Evolutionary conservation across 1,140 invertebrate genomes (phyloP).

Genomic region (Delia radicum): DNA sequence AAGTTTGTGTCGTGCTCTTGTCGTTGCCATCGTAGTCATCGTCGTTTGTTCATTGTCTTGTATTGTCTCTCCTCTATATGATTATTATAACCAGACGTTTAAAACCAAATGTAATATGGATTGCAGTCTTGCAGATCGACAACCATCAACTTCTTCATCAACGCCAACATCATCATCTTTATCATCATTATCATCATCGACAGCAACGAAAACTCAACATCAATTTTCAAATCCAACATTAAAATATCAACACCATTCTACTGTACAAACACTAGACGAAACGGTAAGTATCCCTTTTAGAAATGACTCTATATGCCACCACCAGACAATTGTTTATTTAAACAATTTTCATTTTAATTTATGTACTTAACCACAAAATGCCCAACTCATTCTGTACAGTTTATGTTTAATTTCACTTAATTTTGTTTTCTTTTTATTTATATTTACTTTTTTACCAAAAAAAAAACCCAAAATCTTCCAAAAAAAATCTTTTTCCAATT

Average conservation of each 20-base stretch:
- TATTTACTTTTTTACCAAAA: not conserved
- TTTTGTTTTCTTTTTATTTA: conserved; percentile 2
- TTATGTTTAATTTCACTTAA: too few species aligned
- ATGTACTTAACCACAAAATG: too few species aligned
- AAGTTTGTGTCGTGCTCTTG: not conserved
- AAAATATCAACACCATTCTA: conserved; percentile 22
- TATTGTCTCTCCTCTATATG: not conserved
- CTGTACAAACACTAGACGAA: conserved; percentile 30
- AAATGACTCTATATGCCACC: not conserved
- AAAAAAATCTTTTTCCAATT: not conserved
- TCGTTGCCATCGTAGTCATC: not conserved
- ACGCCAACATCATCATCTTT: not conserved
- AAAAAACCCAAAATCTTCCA: not conserved
- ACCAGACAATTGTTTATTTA: conserved; percentile 16
- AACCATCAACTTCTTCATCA: not conserved
- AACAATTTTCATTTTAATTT: conserved; percentile 15
- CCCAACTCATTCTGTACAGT: too few species aligned
- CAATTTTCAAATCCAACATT: not conserved
- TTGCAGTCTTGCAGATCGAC: conserved; percentile 33
- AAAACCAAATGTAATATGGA: conserved; percentile 31
- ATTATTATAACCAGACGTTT: not conserved
- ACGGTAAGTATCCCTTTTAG: conserved; percentile 21
- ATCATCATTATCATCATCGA: not conserved
- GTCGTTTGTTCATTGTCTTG: conserved; percentile 21
- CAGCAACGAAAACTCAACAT: not conserved